Evolutionary conservation across 2,797 vertebrate species (phyloP), one percentile per base, ranked within the genome.

Genomic region (Bothrops alternatus): DNA sequence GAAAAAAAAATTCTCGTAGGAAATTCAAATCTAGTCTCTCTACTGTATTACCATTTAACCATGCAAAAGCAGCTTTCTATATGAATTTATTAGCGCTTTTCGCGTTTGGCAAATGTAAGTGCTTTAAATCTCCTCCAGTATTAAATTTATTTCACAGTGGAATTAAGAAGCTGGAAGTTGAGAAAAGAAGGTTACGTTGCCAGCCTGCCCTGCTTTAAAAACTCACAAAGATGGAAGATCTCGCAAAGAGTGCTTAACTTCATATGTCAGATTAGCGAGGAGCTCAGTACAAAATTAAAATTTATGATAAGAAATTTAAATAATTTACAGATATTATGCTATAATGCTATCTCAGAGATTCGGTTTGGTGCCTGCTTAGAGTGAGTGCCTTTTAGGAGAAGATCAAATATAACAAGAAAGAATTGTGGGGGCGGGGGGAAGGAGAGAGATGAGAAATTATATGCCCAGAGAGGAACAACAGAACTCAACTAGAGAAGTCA

Each of bases 191-290:
- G 92, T 91, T 13, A 1, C 14, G 0, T n/a, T 23, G 89, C 86
- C 56, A 23, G 53, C 20, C 58, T 92, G 69, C 57, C 60, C 91
- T 87, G 93, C 91, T 95, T 61, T 37, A 37, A 94, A 32, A 94
- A 13, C 37, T 3, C 87, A 87, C 57, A 85, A 93, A 92, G 86
- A 89, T 13, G 60, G 86, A 82, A 94, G 90, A 95, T 82, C 95
- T 93, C 69, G 93, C 93, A 96, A 96, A 96, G 95, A 96, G 95
- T 95, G 97, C 96, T 97, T 97, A 96, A 96, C 95, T 96, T 97
- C 94, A 96, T 95, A 96, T 95, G 93, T 93, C 88, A 96, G 90
- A 97, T 97, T 96, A 97, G 93, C 61, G 90, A 53, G 95, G 86
- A 95, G 87, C 94, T 96, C 88, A 92, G 94, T 96, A 94, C 91